A percentile compares a stretch with the other conserved stretches of the same genome.
These are phyloP conservation scores for Morinoia aosen DNA, from an alignment of 2,888 invertebrate species.

Conservation along the genomic window DNA sequence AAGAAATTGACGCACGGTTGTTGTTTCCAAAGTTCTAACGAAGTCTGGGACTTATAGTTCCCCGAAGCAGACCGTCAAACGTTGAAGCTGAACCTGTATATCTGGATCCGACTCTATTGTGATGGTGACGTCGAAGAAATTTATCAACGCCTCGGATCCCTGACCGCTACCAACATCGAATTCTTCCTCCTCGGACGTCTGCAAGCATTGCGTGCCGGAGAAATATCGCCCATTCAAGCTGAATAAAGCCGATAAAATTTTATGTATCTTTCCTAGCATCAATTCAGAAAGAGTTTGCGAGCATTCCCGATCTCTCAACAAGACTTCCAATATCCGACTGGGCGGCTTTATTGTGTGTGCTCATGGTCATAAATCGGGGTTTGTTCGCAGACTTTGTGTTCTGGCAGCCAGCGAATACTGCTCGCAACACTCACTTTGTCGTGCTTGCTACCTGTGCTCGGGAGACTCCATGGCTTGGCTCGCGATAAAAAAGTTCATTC, in stretches of 20 bases:
- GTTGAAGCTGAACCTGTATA: neutral
- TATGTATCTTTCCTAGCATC: slow-evolving; percentile 44
- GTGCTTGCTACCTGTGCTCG: neutral
- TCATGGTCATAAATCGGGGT: neutral
- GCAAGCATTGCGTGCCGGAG: slow-evolving; percentile 16
- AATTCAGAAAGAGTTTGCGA: slow-evolving; percentile 26
- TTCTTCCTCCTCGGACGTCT: slow-evolving; percentile 24
- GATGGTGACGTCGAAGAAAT: neutral
- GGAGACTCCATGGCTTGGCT: neutral
- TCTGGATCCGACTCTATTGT: neutral
- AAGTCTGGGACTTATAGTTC: neutral
- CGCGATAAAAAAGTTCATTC: slow-evolving; percentile 3
- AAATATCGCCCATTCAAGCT: slow-evolving; percentile 43
- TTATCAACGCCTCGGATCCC: neutral
- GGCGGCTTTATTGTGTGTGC: slow-evolving; percentile 24
- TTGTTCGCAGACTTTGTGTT: neutral
- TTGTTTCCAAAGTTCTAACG: neutral
- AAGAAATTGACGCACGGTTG: neutral
- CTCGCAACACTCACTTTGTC: neutral
- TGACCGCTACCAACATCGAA: slow-evolving; percentile 13
- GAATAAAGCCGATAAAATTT: slow-evolving; percentile 52
- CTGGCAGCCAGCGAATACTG: neutral
- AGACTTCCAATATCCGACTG: slow-evolving; percentile 30
- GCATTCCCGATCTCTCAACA: slow-evolving; percentile 43
- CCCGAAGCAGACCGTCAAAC: neutral